Percentiles rank a stretch among this genome's conserved stretches.
Conservation (phyloP, 1,140 invertebrate species). For the Doryteuthis pealeii region DNA sequence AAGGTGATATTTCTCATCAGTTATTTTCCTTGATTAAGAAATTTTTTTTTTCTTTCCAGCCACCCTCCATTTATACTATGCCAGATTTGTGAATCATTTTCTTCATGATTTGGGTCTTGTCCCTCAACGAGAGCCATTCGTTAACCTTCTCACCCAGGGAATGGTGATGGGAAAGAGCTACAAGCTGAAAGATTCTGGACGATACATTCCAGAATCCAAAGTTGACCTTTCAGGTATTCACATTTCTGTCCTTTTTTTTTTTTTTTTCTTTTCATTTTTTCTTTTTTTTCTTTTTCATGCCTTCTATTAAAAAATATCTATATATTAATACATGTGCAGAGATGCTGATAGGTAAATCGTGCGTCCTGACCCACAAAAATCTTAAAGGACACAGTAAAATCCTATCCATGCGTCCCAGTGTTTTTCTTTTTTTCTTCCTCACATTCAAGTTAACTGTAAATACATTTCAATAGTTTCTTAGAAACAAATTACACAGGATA, state of each 20-base stretch:
- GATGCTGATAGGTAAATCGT: too few species aligned
- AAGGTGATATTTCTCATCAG: too few species aligned
- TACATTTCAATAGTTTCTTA: too few species aligned
- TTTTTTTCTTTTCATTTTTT: background rate
- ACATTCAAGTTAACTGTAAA: too few species aligned
- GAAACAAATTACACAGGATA: too few species aligned
- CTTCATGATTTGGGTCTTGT: slow-evolving; percentile 76
- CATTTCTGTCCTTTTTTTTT: background rate
- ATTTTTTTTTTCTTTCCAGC: slow-evolving; percentile 65
- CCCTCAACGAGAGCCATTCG: slow-evolving; percentile 82
- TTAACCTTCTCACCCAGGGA: slow-evolving; percentile 86
- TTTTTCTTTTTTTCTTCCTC: too few species aligned
- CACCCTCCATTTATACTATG: slow-evolving; percentile 93
- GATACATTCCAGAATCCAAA: slow-evolving; percentile 76
- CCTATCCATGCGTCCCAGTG: too few species aligned
- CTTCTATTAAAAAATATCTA: background rate
- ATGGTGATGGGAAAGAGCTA: slow-evolving; percentile 92
- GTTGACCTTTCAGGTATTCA: slow-evolving; percentile 68
- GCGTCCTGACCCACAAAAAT: too few species aligned
- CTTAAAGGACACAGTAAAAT: too few species aligned
- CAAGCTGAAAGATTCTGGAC: slow-evolving; percentile 73
- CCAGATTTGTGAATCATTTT: slow-evolving; percentile 93
- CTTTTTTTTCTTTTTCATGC: background rate
- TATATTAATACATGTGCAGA: background rate
- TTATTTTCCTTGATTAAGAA: too few species aligned